phyloP scores from a whole-genome alignment of 2,888 invertebrate species.

The Brenthis ino region DNA sequence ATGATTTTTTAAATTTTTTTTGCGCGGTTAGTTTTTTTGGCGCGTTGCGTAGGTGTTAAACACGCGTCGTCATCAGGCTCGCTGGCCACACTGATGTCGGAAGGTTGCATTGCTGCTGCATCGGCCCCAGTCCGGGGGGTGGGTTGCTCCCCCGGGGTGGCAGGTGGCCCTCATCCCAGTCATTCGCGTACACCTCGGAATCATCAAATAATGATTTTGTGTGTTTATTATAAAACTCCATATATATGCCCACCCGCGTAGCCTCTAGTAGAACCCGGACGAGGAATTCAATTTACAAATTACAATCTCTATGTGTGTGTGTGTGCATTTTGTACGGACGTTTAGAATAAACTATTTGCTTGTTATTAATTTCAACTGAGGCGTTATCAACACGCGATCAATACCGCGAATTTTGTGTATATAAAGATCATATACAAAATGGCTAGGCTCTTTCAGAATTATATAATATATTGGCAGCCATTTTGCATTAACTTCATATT shows the following conservation, averaged over 20 bases:
- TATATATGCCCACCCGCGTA: constrained; percentile 40
- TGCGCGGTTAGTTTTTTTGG: constrained; percentile 64
- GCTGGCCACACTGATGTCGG: constrained; percentile 79
- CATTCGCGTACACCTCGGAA: constrained; percentile 71
- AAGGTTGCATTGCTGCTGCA: constrained; percentile 72
- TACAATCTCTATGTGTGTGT: constrained; percentile 50
- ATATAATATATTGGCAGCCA: constrained; percentile 36
- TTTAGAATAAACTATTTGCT: constrained; percentile 68
- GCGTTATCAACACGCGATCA: constrained; percentile 59
- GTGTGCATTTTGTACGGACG: constrained; percentile 47
- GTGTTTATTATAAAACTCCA: constrained; percentile 76
- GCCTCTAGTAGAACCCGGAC: constrained; percentile 40
- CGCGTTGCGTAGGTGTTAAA: constrained; percentile 80
- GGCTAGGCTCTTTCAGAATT: constrained; percentile 33
- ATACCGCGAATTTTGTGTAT: constrained; percentile 49
- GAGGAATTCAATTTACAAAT: constrained; percentile 51
- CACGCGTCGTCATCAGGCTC: constrained; percentile 78
- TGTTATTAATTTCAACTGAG: constrained; percentile 62
- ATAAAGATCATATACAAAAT: constrained; percentile 42
- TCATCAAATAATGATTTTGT: constrained; percentile 82
- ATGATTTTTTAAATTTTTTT: constrained; percentile 47
- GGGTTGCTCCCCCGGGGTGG: constrained; percentile 52
- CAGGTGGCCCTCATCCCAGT: constrained; percentile 58
- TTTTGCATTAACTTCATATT: constrained; percentile 28
- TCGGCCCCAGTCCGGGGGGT: constrained; percentile 56